Evolutionary conservation across 2,888 invertebrate genomes (phyloP), one percentile per base, ranked within the genome.

Genomic region (Amphipyra tragopoginis): DNA sequence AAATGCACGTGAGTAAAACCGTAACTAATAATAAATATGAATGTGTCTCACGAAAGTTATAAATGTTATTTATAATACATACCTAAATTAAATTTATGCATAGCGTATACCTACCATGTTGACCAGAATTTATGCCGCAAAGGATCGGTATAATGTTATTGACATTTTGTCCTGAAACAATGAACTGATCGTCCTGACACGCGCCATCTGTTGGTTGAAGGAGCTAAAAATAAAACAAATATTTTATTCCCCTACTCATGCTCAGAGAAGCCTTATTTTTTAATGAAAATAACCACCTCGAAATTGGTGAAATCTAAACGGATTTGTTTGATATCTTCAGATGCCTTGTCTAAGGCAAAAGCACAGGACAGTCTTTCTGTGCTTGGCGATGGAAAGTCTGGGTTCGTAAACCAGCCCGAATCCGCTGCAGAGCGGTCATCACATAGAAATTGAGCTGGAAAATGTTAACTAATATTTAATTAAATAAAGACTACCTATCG

Each of bases 41-140:
- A n/a, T n/a, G n/a, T n/a, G n/a, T n/a, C n/a, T n/a, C n/a, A n/a
- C n/a, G n/a, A n/a, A n/a, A n/a, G n/a, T n/a, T n/a, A n/a, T n/a
- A n/a, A n/a, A n/a, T n/a, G n/a, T n/a, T n/a, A n/a, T n/a, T n/a
- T n/a, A n/a, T n/a, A n/a, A n/a, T n/a, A n/a, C n/a, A n/a, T n/a
- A n/a, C n/a, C n/a, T n/a, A 33, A 33, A 33, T 8, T 33, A 33
- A 6, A 33, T 33, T 8, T 33, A 6, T 8, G 33, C 9, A 33
- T 33, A 33, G 33, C 33, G 6, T 33, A 33, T 8, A 21, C 21
- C 9, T 92, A 97, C 97, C 90, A 79, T 97, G 97, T 85, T 97
- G 97, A 11, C 97, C 97, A 0, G 96, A 96, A 82, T 97, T 97
- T 42, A 96, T 96, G 14, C 97, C 97, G 83, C 97, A 97, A 21